Base-by-base conservation (phyloP, 2,113 vertebrate genomes). In the Physeter macrocephalus region DNA sequence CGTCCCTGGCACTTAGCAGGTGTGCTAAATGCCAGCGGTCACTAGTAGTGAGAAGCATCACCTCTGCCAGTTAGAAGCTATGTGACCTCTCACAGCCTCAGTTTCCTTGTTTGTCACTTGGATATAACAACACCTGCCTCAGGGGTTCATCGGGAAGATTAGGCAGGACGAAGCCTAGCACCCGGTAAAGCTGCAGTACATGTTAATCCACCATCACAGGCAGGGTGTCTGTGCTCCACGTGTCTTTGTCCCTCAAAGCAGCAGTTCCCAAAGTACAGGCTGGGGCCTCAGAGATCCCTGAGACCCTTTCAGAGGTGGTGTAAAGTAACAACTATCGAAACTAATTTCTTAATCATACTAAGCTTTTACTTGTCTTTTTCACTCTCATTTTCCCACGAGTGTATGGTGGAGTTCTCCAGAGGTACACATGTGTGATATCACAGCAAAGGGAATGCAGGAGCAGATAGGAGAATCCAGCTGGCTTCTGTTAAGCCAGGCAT, bases 121-220 rank as follows among this genome's bases (percentile, higher is more conserved):
- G 21, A 25, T 34, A 18, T 31, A 14, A 39, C 5, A 43, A 36
- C 31, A 27, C 25, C 54, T 34, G 36, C 31, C 15, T 34, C 61
- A 6, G 0, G 27, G 49, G 17, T 29, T 23, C n/a, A 31, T 6
- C 27, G 41, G 39, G 67, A 75, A 83, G 52, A 61, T 9, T 8
- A 17, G 1, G 14, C 1, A 0, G 21, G 23, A 75, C 0, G 1
- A 61, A 25, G 20, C 23, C 54, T 5, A 25, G 43, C 41, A 41
- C 23, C 8, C 0, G 39, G 59, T 15, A 82, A 74, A 21, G 34
- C 3, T 14, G 17, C 3, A 3, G 3, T 0, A 1, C 0, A 0
- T 1, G 4, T 18, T 25, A 49, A 2, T 4, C 59, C 31, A 17
- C 39, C 52, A 17, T 27, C 1, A 0, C 3, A 11, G 57, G 17